A percentile compares a stretch with the other conserved stretches of the same genome.
Conservation (phyloP, 2,113 vertebrate genomes). For the Dipodomys spectabilis region DNA sequence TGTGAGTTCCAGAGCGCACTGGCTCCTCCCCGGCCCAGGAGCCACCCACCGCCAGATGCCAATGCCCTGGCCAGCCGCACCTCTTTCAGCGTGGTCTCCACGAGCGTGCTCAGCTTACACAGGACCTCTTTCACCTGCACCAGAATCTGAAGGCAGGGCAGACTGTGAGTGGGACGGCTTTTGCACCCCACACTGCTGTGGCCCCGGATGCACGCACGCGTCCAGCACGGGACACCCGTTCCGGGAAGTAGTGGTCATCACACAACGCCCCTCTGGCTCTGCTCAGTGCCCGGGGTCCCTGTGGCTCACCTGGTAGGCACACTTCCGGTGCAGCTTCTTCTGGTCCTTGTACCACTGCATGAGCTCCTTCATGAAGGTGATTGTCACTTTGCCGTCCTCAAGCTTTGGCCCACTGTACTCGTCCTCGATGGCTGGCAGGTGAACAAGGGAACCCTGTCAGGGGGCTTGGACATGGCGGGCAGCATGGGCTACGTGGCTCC, state of each 20-base stretch:
- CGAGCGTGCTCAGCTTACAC: slow-evolving; percentile 93
- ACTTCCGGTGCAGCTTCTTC: slow-evolving; percentile 96
- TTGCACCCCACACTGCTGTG: not conserved
- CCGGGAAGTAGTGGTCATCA: not conserved
- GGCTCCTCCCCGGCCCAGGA: not conserved
- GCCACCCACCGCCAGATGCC: too few species aligned
- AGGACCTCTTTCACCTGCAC: slow-evolving; percentile 95
- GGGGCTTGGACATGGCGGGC: not conserved
- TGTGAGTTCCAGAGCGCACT: slow-evolving; percentile 3
- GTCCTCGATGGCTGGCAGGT: slow-evolving; percentile 92
- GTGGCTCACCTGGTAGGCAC: slow-evolving; percentile 93
- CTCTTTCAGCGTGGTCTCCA: slow-evolving; percentile 94
- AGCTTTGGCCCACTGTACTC: slow-evolving; percentile 95
- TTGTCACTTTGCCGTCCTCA: slow-evolving; percentile 92
- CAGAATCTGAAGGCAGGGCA: slow-evolving; percentile 88
- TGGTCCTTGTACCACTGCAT: slow-evolving; percentile 97
- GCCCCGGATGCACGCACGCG: not conserved
- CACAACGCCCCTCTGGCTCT: not conserved
- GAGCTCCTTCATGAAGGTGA: slow-evolving; percentile 94
- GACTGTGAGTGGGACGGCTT: fast-evolving
- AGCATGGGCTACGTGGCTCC: not conserved
- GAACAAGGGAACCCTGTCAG: not conserved
- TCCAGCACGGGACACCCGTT: not conserved
- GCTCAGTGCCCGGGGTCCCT: not conserved
- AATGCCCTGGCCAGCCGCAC: slow-evolving; percentile 76